Conservation (phyloP, 2,888 invertebrate species). For the Drosophila suboccidentalis region DNA sequence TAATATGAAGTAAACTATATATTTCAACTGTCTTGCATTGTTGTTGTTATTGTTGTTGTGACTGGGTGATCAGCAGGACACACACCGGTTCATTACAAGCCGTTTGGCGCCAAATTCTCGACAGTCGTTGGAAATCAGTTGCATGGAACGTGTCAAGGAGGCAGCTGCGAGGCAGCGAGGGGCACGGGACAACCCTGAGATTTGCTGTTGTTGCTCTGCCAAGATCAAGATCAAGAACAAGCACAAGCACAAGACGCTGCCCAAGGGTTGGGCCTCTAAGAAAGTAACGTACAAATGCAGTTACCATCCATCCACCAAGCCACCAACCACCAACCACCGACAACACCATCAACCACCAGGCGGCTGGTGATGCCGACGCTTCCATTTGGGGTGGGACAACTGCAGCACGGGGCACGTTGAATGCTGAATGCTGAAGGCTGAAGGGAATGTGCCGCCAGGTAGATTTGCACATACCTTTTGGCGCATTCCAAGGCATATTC, state of each 20-base stretch:
- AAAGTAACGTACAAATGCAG: slow-evolving; percentile 72
- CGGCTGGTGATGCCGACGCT: slow-evolving; percentile 56
- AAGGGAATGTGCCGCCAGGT: slow-evolving; percentile 74
- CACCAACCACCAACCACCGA: slow-evolving; percentile 33
- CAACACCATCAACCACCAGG: slow-evolving; percentile 41
- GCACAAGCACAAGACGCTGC: no score
- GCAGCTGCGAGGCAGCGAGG: slow-evolving; percentile 54
- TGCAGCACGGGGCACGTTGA: slow-evolving; percentile 40
- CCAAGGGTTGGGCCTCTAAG: slow-evolving; percentile 44
- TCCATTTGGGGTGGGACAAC: slow-evolving; percentile 68
- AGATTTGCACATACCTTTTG: slow-evolving; percentile 80
- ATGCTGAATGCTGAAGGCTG: slow-evolving; percentile 43
- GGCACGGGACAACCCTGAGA: slow-evolving; percentile 61
- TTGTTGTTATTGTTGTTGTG: slow-evolving; percentile 34
- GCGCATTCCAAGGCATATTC: slow-evolving; percentile 78
- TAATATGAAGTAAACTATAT: background rate
- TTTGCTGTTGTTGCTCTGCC: slow-evolving; percentile 32
- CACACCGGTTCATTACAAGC: slow-evolving; percentile 73
- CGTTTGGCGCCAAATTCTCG: slow-evolving; percentile 64
- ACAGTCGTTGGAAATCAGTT: slow-evolving; percentile 46
- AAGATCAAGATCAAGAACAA: slow-evolving; percentile 66
- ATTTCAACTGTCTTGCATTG: slow-evolving; percentile 12
- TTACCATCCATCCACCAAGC: slow-evolving; percentile 46
- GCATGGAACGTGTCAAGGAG: slow-evolving; percentile 70
- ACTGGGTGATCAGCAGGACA: slow-evolving; percentile 43